Percentiles rank a stretch among this genome's conserved stretches.
Conservation (phyloP, 2,797 vertebrate genomes). For the Halcyon chelicuti region DNA sequence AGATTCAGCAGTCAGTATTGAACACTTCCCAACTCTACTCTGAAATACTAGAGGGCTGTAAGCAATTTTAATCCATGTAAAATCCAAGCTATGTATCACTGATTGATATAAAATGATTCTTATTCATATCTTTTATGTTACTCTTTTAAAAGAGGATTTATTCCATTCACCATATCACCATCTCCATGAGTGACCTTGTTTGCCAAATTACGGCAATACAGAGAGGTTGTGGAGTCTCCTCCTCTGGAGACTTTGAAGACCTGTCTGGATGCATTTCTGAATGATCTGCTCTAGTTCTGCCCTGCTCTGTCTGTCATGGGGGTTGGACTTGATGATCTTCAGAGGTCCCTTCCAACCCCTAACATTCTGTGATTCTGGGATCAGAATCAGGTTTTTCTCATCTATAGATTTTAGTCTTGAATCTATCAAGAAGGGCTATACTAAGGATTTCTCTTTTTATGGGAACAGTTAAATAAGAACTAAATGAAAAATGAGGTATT, state of each 20-base stretch:
- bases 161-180: not conserved
- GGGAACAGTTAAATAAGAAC: not conserved
- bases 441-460: not conserved
- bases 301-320: no score
- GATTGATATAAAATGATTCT: not conserved
- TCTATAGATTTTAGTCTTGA: not conserved
- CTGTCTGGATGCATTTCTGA: no score
- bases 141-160: not conserved
- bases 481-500: not conserved
- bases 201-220: not conserved
- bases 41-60: not conserved
- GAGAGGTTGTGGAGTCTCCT: no score
- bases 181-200: not conserved
- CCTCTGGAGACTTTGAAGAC: no score
- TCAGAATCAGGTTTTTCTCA: not conserved
- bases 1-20: not conserved
- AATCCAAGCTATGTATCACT: not conserved
- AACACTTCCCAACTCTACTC: not conserved
- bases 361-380: not conserved
- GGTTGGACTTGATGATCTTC: no score
- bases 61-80: not conserved
- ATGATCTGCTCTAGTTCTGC: no score
- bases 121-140: not conserved
- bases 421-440: not conserved
- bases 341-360: no score